Base-by-base conservation (phyloP, 2,888 invertebrate species). In the Chouioia cunea region DNA sequence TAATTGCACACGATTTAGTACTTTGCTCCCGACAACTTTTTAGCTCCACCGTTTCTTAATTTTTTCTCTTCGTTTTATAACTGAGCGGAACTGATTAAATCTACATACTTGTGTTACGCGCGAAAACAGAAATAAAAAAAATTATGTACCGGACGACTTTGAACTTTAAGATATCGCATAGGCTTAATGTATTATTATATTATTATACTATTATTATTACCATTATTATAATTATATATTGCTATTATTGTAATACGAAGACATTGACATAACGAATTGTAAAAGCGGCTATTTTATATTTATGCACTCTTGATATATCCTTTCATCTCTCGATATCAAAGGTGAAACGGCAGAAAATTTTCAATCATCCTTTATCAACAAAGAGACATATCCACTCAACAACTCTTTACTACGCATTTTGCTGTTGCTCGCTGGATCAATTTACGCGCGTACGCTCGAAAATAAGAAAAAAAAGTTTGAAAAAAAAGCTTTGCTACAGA, bases 211-310 rank as follows among this genome's bases (percentile, higher is more conserved):
- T 48, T 66, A 66, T 66, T 66, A 67, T 60, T 57, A 68, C 56
- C 48, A 69, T 60, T 60, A 76, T 74, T 74, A 75, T 75, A 71
- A 75, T 74, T 76, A 76, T 74, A 65, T 76, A 79, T 79, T 80
- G 77, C 77, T 77, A 79, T 79, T 77, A 82, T 79, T 81, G 78
- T 81, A 81, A 81, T 81, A 79, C 78, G 78, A 80, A 78, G 77
- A 80, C 79, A 82, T 80, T 83, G 82, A 83, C 82, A 80, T 81
- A 79, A 82, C 74, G 77, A 79, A 82, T 82, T 82, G 80, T 83
- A 82, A 81, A 77, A 81, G 81, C 81, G 81, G 78, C 79, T 82
- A 81, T 80, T 81, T 81, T 82, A 81, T 83, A 82, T 83, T 83
- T 82, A 80, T 83, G 79, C 82, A 82, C 76, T 80, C 78, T 79